Evolutionary conservation across 2,888 invertebrate genomes (phyloP).

Genomic region (Chrysolina oricalcia): DNA sequence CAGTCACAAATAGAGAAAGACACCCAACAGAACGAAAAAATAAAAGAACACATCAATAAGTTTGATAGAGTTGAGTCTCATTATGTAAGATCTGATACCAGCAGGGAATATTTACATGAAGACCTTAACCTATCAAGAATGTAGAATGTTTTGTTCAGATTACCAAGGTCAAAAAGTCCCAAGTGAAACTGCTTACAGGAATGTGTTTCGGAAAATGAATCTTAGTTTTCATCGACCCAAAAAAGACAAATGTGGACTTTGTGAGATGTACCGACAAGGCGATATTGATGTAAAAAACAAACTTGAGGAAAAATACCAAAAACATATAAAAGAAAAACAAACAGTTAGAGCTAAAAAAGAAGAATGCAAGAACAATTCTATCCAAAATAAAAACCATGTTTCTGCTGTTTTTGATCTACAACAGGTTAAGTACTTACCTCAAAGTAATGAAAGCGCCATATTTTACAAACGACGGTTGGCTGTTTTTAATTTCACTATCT

Average conservation of each 20-base stretch:
- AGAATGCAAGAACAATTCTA: slow-evolving; percentile 1
- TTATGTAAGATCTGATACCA: slow-evolving; percentile 1
- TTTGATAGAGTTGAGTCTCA: neutral
- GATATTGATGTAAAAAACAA: slow-evolving; percentile 1
- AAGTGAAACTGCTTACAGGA: neutral
- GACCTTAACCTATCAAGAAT: neutral
- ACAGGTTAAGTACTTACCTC: too few relatives aligned
- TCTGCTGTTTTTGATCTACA: neutral
- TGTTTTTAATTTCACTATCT: too few relatives aligned
- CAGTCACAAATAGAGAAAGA: slow-evolving; percentile 1
- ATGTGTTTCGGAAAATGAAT: slow-evolving; percentile 1
- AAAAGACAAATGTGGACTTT: slow-evolving; percentile 1
- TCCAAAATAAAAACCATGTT: slow-evolving; percentile 1
- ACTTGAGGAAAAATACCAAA: slow-evolving; percentile 1
- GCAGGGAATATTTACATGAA: neutral
- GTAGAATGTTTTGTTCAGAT: neutral
- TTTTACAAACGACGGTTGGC: too few relatives aligned
- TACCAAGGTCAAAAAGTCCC: neutral
- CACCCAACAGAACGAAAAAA: neutral
- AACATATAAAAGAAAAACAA: slow-evolving; percentile 1
- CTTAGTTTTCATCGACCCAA: slow-evolving; percentile 1
- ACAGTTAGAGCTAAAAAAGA: neutral
- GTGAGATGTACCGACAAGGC: slow-evolving; percentile 1
- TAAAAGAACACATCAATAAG: neutral
- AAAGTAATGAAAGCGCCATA: too few relatives aligned